These are phyloP conservation scores for Notodonta ziczac DNA, from an alignment of 2,888 invertebrate genomes.

Conservation along the genomic window DNA sequence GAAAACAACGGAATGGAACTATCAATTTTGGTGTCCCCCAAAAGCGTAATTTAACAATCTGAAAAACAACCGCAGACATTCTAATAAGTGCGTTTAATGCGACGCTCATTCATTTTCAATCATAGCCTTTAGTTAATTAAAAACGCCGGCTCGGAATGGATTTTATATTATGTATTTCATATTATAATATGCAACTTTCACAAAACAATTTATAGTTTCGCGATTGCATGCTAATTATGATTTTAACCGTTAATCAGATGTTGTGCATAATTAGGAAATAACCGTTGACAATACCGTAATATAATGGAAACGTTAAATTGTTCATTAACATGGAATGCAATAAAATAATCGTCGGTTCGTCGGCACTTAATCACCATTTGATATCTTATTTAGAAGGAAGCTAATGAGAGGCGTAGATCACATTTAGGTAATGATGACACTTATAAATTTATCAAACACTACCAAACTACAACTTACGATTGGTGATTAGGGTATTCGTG, in stretches of 20 bases:
- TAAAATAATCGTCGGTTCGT: conserved; percentile 73
- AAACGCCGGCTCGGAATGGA: conserved; percentile 21
- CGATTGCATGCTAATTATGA: conserved; percentile 52
- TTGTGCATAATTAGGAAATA: conserved; percentile 41
- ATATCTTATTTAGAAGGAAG: conserved; percentile 79
- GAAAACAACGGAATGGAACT: conserved; percentile 76
- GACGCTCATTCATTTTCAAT: conserved; percentile 58
- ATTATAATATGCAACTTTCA: conserved; percentile 28
- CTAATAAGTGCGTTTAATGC: conserved; percentile 52
- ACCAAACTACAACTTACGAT: conserved; percentile 77
- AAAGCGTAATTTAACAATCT: conserved; percentile 63
- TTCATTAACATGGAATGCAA: conserved; percentile 75
- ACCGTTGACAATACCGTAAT: conserved; percentile 57
- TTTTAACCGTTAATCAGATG: conserved; percentile 46
- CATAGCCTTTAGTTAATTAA: conserved; percentile 39
- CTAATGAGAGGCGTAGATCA: conserved; percentile 82
- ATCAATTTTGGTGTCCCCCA: conserved; percentile 72
- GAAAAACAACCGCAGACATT: conserved; percentile 53
- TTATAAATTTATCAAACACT: conserved; percentile 78
- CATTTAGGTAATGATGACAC: conserved; percentile 77
- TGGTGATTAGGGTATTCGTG: conserved; percentile 75
- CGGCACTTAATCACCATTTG: conserved; percentile 72
- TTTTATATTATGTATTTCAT: conserved; percentile 16
- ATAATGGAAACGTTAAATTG: conserved; percentile 57
- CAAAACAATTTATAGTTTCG: conserved; percentile 46